Base-by-base conservation (phyloP, 2,888 invertebrate genomes). In the Actias luna region DNA sequence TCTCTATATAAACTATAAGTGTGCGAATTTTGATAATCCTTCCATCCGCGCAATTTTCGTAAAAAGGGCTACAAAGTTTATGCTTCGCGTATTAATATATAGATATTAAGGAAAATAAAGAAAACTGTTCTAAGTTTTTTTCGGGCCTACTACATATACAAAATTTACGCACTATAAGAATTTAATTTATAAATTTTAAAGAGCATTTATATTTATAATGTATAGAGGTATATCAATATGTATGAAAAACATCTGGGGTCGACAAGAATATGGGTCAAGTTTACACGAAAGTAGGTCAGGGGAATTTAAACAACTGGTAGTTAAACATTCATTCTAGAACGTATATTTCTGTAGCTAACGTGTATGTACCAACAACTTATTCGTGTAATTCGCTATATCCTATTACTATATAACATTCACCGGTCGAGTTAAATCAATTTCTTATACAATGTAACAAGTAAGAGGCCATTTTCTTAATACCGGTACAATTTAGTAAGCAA, bases 231-330 rank as follows among this genome's bases (percentile, higher is more conserved):
- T 61, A 18, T 60, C 46, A 57, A 61, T 42, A 36, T 42, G 18
- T 35, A 59, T 52, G 59, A 36, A 29, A 64, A 70, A 67, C 68
- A 73, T 74, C 79, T 77, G 80, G 80, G 82, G 82, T 78, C 78
- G 78, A 59, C 66, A 65, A 62, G 72, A 74, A 89, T 82, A 83
- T 86, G 69, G 89, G 89, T 82, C 91, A 91, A 91, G 90, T 89
- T 89, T 87, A 84, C 67, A 67, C 67, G 63, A 73, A 90, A 82
- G 68, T 89, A 68, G 89, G 90, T 89, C 91, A 90, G 84, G 85
- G 87, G 82, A 79, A 85, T 77, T 78, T 75, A 66, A 80, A 80
- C 82, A 79, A 83, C 81, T 77, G 80, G 77, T 80, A 78, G 75
- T 77, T 77, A 80, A 77, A 73, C 76, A 77, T 78, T 77, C 76